Base-by-base conservation (phyloP, 2,888 invertebrate genomes). In the Bugula neritina region DNA sequence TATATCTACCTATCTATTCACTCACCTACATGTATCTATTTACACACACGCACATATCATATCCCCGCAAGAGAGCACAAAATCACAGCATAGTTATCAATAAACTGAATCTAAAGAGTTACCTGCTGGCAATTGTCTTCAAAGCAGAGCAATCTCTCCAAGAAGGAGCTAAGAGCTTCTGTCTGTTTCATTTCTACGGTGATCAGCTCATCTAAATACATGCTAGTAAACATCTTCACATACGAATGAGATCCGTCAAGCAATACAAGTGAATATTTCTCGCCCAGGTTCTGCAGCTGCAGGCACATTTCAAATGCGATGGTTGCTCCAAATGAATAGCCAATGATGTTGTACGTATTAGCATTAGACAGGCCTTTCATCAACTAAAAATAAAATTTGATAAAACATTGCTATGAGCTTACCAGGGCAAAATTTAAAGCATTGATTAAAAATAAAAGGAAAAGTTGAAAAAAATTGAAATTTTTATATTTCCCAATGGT, bases 281-380 rank as follows among this genome's bases (percentile, higher is more conserved):
- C 75, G n/a, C 78, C 77, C 23, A 74, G 73, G 58, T 25, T 72
- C 82, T 94, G 92, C 72, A 97, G 86, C 82, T 92, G 91, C 43
- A 91, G 86, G 34, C 92, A 92, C 90, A 98, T 96, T 87, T 97
- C 97, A 83, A 94, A 93, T 25, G 94, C 95, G 52, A 98, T 91
- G 77, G 91, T 90, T 57, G 94, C 93, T 74, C 99, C 98, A 85
- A 93, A 97, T 0, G 97, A 98, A 86, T 99, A 98, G 0, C 97
- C 98, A 63, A 92, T 89, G 75, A 99, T 86, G 71, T 90, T 89
- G 87, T 93, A 96, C 1, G 96, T 94, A 74, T 94, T 92, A 73
- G 87, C 85, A 10, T 90, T 88, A 85, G 94, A 93, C 69, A 91
- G 86, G 71, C 87, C 87, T 81, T 89, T 90, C 79, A 96, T 89